These are phyloP conservation scores for Diglossa cyanea DNA, from an alignment of 2,797 vertebrate species.

Conservation along the genomic window DNA sequence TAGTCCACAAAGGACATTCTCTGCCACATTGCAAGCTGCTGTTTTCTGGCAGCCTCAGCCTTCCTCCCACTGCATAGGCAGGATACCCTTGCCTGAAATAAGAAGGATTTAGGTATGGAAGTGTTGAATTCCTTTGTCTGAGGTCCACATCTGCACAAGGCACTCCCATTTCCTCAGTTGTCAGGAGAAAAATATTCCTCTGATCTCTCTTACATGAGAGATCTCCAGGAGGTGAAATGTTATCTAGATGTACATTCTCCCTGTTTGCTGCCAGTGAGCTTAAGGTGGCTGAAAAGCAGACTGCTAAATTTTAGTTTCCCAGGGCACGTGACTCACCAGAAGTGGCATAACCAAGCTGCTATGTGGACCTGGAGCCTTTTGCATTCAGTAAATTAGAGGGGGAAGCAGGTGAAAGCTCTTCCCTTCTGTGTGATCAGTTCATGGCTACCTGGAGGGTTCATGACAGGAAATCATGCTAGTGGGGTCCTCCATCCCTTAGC, in stretches of 20 bases:
- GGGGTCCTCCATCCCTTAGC: not conserved
- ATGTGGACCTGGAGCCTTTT: not conserved
- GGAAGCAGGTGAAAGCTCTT: not conserved
- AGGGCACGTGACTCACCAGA: fast-evolving
- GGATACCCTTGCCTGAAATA: not conserved
- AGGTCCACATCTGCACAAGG: not conserved
- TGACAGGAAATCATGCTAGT: not conserved
- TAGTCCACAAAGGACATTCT: not conserved
- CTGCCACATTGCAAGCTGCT: not conserved
- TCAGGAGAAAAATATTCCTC: not conserved
- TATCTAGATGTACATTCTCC: not conserved
- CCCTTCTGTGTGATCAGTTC: not conserved
- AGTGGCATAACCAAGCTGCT: not conserved
- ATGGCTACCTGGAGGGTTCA: fast-evolving
- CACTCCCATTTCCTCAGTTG: not conserved
- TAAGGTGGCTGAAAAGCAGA: not conserved
- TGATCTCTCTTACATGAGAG: not conserved
- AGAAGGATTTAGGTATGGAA: not conserved
- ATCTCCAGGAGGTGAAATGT: not conserved
- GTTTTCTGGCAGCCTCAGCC: not conserved
- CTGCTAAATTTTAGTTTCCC: not conserved
- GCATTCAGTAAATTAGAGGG: not conserved
- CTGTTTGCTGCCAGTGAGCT: not conserved
- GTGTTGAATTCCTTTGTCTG: not conserved
- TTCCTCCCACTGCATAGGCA: fast-evolving